Percentiles rank a stretch among this genome's conserved stretches.
phyloP scores from a whole-genome alignment of 37 sponge, comb jelly and placozoan species.

The Aphrocallistes beatrix region DNA sequence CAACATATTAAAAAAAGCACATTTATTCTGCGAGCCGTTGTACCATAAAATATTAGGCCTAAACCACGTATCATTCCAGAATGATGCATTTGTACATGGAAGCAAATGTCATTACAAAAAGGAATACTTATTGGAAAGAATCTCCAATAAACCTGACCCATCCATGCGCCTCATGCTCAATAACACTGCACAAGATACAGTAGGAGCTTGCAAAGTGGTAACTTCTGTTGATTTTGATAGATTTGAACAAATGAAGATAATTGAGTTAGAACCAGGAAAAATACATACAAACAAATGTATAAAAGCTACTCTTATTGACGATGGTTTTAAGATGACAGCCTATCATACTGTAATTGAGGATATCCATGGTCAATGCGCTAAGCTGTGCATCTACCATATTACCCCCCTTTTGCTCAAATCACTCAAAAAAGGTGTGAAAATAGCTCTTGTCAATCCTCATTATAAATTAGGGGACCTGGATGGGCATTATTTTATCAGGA shows the following conservation, averaged over 20 bases:
- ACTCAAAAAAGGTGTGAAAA: not conserved
- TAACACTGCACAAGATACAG: not conserved
- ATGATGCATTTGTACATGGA: not conserved
- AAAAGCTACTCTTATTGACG: not conserved
- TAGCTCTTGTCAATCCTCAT: not conserved
- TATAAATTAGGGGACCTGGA: not conserved
- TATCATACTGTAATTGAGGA: constrained; percentile 1
- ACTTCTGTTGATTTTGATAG: not conserved
- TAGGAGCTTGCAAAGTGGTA: not conserved
- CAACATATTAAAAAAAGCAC: no score
- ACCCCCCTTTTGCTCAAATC: not conserved
- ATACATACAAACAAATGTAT: not conserved
- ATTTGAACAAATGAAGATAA: not conserved
- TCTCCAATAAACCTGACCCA: not conserved
- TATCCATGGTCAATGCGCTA: not conserved
- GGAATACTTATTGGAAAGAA: not conserved
- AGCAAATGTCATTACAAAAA: not conserved
- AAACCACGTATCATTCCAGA: not conserved
- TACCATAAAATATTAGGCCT: no score
- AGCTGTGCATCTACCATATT: constrained; percentile 3
- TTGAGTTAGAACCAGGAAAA: not conserved
- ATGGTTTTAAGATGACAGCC: not conserved
- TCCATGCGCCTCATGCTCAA: no score
- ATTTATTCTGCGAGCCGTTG: no score
- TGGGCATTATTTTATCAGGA: not conserved